phyloP scores from a whole-genome alignment of 2,797 vertebrate genomes.

The Rhynchotus rufescens region DNA sequence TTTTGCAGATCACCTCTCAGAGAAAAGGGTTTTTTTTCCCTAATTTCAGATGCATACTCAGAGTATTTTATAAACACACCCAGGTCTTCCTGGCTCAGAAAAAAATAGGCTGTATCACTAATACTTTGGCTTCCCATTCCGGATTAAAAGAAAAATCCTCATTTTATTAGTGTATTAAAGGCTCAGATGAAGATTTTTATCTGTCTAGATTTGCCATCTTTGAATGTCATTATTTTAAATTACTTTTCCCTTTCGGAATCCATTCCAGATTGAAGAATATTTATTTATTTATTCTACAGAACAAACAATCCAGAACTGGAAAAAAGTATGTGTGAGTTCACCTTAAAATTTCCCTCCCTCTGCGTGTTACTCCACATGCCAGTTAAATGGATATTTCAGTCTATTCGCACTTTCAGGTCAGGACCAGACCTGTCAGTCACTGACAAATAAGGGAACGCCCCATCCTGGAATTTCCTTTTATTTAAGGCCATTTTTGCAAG shows the following conservation, averaged over 20 bases:
- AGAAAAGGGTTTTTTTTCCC: background rate
- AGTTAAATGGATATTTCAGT: background rate
- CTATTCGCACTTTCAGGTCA: background rate
- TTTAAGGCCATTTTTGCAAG: background rate
- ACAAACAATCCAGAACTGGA: background rate
- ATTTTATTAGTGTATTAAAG: background rate
- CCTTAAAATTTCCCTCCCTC: background rate
- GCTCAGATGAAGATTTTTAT: background rate
- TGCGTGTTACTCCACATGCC: background rate
- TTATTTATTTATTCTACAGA: background rate
- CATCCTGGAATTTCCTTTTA: background rate
- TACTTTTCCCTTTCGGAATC: background rate
- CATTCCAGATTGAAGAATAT: background rate
- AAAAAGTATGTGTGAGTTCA: background rate
- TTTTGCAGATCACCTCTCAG: background rate
- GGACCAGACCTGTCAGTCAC: background rate
- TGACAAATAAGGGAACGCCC: background rate
- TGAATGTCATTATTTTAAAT: background rate
- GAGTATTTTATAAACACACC: background rate
- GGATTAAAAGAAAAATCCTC: background rate
- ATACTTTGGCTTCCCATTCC: background rate
- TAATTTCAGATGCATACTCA: background rate
- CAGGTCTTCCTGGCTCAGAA: background rate
- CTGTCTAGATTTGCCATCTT: background rate
- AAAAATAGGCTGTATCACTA: background rate